These are phyloP conservation scores for Tipula helvola DNA, from an alignment of 2,888 invertebrate species.

Conservation along the genomic window DNA sequence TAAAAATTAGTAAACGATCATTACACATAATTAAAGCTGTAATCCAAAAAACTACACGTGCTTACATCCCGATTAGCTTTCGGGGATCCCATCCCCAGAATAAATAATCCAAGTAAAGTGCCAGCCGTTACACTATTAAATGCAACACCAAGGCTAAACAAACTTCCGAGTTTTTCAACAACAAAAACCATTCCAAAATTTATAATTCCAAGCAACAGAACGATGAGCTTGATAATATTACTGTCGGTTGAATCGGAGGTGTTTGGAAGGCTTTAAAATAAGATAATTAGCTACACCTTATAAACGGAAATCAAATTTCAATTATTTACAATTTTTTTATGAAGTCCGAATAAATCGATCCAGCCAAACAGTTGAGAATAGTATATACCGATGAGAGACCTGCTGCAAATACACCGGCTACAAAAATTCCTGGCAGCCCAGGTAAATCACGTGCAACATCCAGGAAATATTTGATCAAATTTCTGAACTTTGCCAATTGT, in stretches of 20 bases:
- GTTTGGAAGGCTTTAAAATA: constrained; percentile 24
- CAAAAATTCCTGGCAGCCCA: constrained; percentile 61
- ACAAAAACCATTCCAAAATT: constrained; percentile 43
- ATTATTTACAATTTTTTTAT: constrained; percentile 28
- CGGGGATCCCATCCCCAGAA: constrained; percentile 53
- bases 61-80: constrained; percentile 42
- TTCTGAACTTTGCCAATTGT: constrained; percentile 41
- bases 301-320: neutral
- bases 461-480: constrained; percentile 56
- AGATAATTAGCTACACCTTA: neutral
- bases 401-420: constrained; percentile 62
- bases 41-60: too few species aligned
- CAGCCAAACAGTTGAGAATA: constrained; percentile 48
- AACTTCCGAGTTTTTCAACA: constrained; percentile 49
- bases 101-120: constrained; percentile 53
- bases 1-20: constrained; percentile 30
- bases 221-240: constrained; percentile 23
- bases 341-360: constrained; percentile 52
- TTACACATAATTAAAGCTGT: constrained; percentile 13
- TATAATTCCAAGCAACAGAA: constrained; percentile 33
- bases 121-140: constrained; percentile 52
- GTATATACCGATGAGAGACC: constrained; percentile 55
- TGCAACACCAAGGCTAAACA: constrained; percentile 51
- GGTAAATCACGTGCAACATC: constrained; percentile 50
- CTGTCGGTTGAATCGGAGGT: constrained; percentile 24